A percentile compares a stretch with the other conserved stretches of the same genome.
These are phyloP conservation scores for Leptopilina drosophilae DNA, from an alignment of 2,888 invertebrate genomes.

Conservation along the genomic window DNA sequence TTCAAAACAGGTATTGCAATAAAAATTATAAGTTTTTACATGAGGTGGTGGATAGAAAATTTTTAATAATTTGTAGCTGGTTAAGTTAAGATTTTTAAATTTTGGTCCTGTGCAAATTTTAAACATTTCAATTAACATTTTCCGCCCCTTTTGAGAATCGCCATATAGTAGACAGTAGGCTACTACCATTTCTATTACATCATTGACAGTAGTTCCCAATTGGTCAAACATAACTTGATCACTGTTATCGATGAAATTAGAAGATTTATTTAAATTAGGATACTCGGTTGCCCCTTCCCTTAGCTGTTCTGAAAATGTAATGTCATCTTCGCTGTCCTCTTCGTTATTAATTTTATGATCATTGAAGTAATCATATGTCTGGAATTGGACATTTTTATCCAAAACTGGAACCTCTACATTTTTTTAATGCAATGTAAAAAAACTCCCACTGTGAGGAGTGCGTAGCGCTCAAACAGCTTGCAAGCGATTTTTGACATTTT, in stretches of 20 bases:
- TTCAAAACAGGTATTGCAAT: constrained; percentile 12
- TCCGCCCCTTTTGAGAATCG: background rate
- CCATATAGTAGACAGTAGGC: background rate
- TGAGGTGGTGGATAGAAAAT: constrained; percentile 3
- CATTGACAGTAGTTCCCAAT: background rate
- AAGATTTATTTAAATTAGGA: background rate
- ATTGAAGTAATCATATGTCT: background rate
- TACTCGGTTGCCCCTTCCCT: background rate
- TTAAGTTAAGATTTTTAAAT: background rate
- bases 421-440: too few species aligned
- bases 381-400: background rate
- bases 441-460: too few species aligned
- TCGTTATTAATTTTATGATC: background rate
- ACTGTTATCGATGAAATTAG: background rate
- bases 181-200: background rate
- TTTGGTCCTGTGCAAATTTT: background rate
- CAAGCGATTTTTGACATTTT: too few species aligned
- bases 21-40: background rate
- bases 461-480: too few species aligned
- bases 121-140: constrained; percentile 1
- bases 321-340: background rate
- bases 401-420: background rate
- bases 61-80: constrained; percentile 11
- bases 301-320: background rate
- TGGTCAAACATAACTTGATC: background rate